These are phyloP conservation scores for Heliconius hermathena DNA, from an alignment of 1,140 invertebrate species.

Conservation along the genomic window DNA sequence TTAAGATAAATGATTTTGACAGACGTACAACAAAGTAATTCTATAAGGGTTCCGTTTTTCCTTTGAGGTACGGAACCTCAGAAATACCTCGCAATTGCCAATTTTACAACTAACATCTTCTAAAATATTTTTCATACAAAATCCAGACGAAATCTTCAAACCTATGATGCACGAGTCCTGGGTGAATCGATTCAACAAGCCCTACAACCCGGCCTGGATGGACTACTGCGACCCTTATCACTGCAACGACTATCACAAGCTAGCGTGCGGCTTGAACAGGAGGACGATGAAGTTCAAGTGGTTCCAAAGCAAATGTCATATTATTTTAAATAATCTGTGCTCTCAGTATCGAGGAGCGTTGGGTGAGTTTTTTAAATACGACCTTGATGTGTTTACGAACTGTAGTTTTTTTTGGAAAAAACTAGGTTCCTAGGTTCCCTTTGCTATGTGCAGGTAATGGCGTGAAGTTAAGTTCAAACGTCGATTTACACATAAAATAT, in stretches of 20 bases:
- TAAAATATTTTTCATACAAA: neutral
- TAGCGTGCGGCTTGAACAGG: constrained; percentile 54
- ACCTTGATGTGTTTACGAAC: neutral
- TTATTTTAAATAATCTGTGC: constrained; percentile 55
- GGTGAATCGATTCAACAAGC: constrained; percentile 39
- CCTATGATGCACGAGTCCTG: constrained; percentile 46
- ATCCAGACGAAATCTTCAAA: constrained; percentile 49
- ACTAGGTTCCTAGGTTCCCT: no score
- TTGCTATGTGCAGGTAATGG: no score
- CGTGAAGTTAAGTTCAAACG: no score
- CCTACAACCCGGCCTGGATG: constrained; percentile 57
- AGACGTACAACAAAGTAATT: no score
- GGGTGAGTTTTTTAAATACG: constrained; percentile 43
- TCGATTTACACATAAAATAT: no score
- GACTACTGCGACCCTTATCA: constrained; percentile 68
- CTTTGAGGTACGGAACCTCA: no score
- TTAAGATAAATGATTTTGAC: no score
- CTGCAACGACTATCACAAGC: constrained; percentile 59
- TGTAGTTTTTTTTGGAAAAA: no score
- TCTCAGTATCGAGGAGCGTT: constrained; percentile 45
- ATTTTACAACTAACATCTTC: no score
- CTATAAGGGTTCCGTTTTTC: no score
- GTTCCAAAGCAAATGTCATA: constrained; percentile 62
- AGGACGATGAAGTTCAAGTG: constrained; percentile 55
- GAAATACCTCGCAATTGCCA: no score